Percentiles rank a stretch among this genome's conserved stretches.
These are phyloP conservation scores for Romanogobio albipinnatus DNA, from an alignment of 2,113 vertebrate genomes.

Conservation along the genomic window DNA sequence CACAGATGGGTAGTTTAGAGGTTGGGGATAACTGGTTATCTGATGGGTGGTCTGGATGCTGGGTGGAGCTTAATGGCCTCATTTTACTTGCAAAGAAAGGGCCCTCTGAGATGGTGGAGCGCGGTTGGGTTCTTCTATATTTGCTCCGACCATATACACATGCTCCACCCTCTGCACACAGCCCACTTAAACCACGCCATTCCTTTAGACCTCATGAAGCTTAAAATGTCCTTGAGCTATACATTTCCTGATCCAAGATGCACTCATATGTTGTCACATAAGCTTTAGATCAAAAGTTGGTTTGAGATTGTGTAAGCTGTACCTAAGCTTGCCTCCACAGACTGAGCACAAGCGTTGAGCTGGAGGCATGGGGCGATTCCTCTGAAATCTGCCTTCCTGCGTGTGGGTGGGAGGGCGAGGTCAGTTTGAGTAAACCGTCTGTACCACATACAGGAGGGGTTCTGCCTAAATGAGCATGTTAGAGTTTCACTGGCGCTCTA, in stretches of 20 bases:
- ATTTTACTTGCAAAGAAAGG: conserved; percentile 62
- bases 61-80: conserved; percentile 70
- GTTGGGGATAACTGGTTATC: background rate
- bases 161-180: conserved; percentile 73
- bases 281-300: background rate
- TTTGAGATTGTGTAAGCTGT: background rate
- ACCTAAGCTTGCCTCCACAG: background rate
- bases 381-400: background rate
- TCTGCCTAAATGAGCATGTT: conserved; percentile 71
- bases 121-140: conserved; percentile 74
- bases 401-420: conserved; percentile 64
- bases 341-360: background rate
- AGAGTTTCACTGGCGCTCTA: conserved; percentile 67
- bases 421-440: conserved; percentile 69
- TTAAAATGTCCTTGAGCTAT: background rate
- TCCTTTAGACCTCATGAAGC: background rate
- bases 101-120: conserved; percentile 70
- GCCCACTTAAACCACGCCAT: conserved; percentile 66
- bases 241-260: background rate
- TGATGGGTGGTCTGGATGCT: conserved; percentile 64
- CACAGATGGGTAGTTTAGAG: too few relatives aligned
- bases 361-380: too few relatives aligned
- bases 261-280: background rate
- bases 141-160: conserved; percentile 67
- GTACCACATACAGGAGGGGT: conserved; percentile 70